Base-by-base conservation (phyloP, 2,797 vertebrate species). In the Otus scops region DNA sequence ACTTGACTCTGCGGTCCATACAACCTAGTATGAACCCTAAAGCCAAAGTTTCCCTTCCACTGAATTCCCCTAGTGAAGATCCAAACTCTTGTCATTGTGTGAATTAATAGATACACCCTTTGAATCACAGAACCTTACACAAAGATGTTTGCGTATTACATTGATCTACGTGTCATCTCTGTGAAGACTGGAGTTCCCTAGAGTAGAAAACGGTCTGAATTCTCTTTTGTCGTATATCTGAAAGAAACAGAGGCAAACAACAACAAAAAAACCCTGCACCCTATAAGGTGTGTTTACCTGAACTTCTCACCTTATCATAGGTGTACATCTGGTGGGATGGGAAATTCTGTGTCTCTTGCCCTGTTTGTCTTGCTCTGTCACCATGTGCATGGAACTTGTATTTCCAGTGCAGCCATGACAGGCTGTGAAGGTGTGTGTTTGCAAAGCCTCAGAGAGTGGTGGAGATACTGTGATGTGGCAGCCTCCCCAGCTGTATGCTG, bases 371-470 rank as follows among this genome's bases (percentile, higher is more conserved):
- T 80, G 47, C 47, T 92, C 54, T 63, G 34, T 73, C 63, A 70
- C 26, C 4, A 7, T 2, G 14, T 32, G 57, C 3, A 1, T 48
- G n/a, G 24, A 88, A 94, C 69, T 75, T 0, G 0, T 61, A 65
- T 84, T 93, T 86, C 77, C 88, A 65, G 64, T 85, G 48, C 21
- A 78, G 32, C 60, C 60, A 39, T 10, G 51, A 63, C 50, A 60
- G 47, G 48, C 27, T 38, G 15, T 9, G 23, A 54, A 60, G 16
- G 27, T 32, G 10, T 77, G 57, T 63, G 13, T 71, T 94, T 86
- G 36, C 51, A 83, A 68, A 91, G 48, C 36, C 53, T 85, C 28
- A 10, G 27, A 53, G 34, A 1, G 2, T 21, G 12, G 18, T 45
- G 26, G 30, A 80, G 75, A 48, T 63, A 17, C 39, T 3, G 0